phyloP scores from a whole-genome alignment of 2,113 vertebrate species.

The Laterallus jamaicensis region DNA sequence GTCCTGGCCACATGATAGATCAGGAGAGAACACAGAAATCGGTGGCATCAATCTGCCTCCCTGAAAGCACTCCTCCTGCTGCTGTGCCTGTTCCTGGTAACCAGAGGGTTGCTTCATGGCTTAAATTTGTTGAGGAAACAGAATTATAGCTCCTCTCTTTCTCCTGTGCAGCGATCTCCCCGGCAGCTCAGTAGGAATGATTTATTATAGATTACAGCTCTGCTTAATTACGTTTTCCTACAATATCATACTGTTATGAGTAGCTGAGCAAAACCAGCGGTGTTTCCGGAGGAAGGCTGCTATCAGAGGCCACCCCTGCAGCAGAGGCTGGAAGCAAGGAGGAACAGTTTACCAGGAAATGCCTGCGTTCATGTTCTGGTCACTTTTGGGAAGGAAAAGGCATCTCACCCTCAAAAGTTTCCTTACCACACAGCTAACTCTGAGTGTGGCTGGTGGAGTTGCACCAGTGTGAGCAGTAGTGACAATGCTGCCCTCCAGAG shows the following conservation, averaged over 20 bases:
- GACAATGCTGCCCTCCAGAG: background rate
- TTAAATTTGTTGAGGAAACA: background rate
- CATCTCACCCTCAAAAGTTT: background rate
- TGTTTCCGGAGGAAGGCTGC: slow-evolving; percentile 1
- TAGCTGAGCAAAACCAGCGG: background rate
- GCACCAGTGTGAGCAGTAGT: background rate
- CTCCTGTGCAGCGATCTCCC: background rate
- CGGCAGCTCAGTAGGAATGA: background rate
- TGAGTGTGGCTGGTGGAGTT: background rate
- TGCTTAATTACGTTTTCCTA: slow-evolving; percentile 4
- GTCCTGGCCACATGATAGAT: background rate
- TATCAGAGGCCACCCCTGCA: slow-evolving; percentile 5
- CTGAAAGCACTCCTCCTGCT: background rate
- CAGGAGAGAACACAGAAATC: background rate
- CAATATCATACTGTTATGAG: background rate
- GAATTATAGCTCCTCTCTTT: background rate
- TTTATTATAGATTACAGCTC: background rate
- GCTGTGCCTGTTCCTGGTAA: background rate
- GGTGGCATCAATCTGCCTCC: background rate
- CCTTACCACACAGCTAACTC: background rate
- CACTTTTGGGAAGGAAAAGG: background rate
- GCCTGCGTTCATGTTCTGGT: background rate
- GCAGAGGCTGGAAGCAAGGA: background rate
- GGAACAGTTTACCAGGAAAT: slow-evolving; percentile 32
- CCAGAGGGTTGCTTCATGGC: background rate